Evolutionary conservation across 2,113 vertebrate species (phyloP), one percentile per base, ranked within the genome.

Genomic region (Cnemophilus loriae): DNA sequence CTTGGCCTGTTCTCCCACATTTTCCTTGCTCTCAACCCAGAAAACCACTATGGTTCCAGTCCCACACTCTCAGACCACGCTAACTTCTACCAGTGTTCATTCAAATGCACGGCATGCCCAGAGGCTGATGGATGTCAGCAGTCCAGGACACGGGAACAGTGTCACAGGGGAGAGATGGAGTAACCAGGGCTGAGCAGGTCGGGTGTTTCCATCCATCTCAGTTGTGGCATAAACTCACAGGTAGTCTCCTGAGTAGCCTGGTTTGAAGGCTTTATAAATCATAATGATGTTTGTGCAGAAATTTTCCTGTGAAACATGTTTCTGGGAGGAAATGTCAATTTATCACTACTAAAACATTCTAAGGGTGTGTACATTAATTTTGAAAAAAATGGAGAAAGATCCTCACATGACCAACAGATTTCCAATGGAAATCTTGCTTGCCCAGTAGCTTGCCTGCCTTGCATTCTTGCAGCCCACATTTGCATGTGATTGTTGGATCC

Each of bases 181-280:
- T 47, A 50, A 33, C 13, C 37, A 47, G 35, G 63, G 67, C 47
- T 80, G 70, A 91, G 75, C 55, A 74, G 82, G 75, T 92, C 82
- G 86, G 90, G 39, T 59, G 56, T 74, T 74, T 39, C 59, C 56
- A 84, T 67, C 47, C 20, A 11, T 78, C 59, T 86, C 92, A 44
- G 75, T 6, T 46, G 44, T 67, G 64, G 39, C 52, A 95, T 15
- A 86, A 90, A 91, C 44, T 67, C 64, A 59, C 30, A 60, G 30
- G 44, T 24, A 22, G 42, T 90, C 82, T 90, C 71, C 22, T 86
- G 83, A 67, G 85, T 41, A 89, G 71, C 47, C 50, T 70, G 39
- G 33, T 70, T 73, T 80, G 87, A 96, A 75, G 24, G 71, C 56
- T 92, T 93, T 93, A 96, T 91, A 88, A 93, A 94, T 96, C 75